Base-by-base conservation (phyloP, 2,888 invertebrate genomes). In the Sinhomidia bicolor region DNA sequence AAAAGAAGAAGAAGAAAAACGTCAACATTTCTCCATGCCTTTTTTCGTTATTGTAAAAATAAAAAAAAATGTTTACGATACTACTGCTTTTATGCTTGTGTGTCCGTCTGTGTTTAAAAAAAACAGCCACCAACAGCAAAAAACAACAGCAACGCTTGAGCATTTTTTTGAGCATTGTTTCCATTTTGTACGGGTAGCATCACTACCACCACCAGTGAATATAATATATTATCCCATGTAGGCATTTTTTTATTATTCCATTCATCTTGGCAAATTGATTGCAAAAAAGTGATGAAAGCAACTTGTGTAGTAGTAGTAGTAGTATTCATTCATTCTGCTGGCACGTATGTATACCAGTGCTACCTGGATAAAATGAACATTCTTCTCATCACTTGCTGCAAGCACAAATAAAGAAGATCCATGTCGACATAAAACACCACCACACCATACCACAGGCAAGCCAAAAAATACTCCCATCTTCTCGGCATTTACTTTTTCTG, bases 251-350 rank as follows among this genome's bases (percentile, higher is more conserved):
- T n/a, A 79, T 85, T 79, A 54, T 32, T 60, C 36, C 79, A 79
- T 68, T 68, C 85, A 68, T 85, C 80, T 68, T 78, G 26, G 68
- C 80, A 79, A 85, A 85, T 85, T 85, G 85, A 80, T 85, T 80
- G 78, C 71, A 74, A 83, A 74, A 71, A 83, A 74, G 74, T 54
- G 83, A 57, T 57, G 62, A 76, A 84, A 84, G 17, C 29, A 60
- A 60, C 12, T 29, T 29, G 29, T n/a, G n/a, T n/a, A n/a, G n/a
- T n/a, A n/a, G n/a, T n/a, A n/a, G n/a, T n/a, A n/a, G n/a, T n/a
- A n/a, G n/a, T n/a, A n/a, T n/a, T n/a, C n/a, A n/a, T n/a, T n/a
- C n/a, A n/a, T n/a, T n/a, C n/a, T n/a, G n/a, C n/a, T n/a, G n/a
- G n/a, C n/a, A n/a, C n/a, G n/a, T n/a, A n/a, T n/a, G n/a, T n/a